phyloP scores from a whole-genome alignment of 2,113 vertebrate genomes.

The Illadopsis cleaveri region DNA sequence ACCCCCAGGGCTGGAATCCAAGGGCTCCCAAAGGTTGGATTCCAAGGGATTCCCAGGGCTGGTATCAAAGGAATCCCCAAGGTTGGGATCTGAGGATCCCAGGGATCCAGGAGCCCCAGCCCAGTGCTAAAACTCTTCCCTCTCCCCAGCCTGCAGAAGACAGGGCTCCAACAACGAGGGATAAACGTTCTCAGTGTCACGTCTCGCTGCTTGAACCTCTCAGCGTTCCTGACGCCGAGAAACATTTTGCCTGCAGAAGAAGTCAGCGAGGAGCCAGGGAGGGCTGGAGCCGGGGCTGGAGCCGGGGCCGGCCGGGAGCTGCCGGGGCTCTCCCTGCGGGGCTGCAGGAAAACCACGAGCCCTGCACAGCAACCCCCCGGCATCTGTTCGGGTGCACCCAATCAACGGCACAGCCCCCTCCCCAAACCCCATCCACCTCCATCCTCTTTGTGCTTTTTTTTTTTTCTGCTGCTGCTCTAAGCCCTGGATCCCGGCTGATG shows the following conservation, averaged over 20 bases:
- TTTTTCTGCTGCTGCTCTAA: neutral
- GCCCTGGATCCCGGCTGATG: slow-evolving; percentile 28
- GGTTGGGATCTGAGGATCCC: neutral
- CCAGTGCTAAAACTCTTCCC: neutral
- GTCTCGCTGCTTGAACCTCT: accelerated
- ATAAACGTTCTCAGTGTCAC: neutral
- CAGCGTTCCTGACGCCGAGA: neutral
- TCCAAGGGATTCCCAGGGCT: neutral
- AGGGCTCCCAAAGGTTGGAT: too few species aligned
- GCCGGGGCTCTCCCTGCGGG: accelerated
- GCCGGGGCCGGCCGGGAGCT: neutral
- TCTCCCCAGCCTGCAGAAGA: neutral
- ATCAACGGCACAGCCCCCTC: neutral
- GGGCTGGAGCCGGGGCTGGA: neutral
- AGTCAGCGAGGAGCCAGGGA: accelerated
- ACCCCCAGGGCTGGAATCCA: too few species aligned
- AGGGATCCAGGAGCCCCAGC: neutral
- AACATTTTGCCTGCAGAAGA: neutral
- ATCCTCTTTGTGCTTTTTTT: neutral
- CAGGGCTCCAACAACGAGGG: accelerated
- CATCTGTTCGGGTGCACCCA: neutral
- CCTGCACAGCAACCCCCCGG: neutral
- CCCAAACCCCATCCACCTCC: neutral
- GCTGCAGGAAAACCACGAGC: neutral
- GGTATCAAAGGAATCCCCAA: too few species aligned